These are phyloP conservation scores for Zaprionus davidi DNA, from an alignment of 1,140 invertebrate species.

Conservation along the genomic window DNA sequence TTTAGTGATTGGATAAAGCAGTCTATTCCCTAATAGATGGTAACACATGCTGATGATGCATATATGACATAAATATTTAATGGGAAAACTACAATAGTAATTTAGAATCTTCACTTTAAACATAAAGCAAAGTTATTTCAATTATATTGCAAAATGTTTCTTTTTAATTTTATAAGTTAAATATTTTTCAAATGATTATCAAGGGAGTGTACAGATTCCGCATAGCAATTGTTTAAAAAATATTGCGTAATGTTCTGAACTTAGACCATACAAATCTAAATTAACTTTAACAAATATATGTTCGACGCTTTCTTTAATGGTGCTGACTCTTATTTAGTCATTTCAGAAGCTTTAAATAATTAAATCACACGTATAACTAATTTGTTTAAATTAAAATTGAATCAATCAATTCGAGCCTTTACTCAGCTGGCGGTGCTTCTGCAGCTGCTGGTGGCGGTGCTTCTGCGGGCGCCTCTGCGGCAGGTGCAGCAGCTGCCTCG, in stretches of 20 bases:
- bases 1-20: slow-evolving; percentile 85
- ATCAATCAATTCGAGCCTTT: background rate
- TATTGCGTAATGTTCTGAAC: too few relatives aligned
- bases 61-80: background rate
- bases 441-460: slow-evolving; percentile 7
- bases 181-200: too few relatives aligned
- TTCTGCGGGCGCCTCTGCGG: slow-evolving; percentile 16
- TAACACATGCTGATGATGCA: too few relatives aligned
- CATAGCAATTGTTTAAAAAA: too few relatives aligned
- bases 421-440: slow-evolving; percentile 16
- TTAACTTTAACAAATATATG: background rate
- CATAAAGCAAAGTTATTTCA: too few relatives aligned
- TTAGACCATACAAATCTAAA: background rate
- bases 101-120: background rate
- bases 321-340: background rate
- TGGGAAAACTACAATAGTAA: background rate
- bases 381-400: slow-evolving; percentile 15
- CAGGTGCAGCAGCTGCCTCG: background rate
- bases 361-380: slow-evolving; percentile 38
- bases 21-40: background rate
- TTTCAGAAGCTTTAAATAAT: slow-evolving; percentile 7
- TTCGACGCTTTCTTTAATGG: slow-evolving; percentile 16
- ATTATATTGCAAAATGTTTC: too few relatives aligned
- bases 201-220: too few relatives aligned
- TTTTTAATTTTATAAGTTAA: too few relatives aligned